Evolutionary conservation across 2,797 vertebrate genomes (phyloP).

Genomic region (Okamejei kenojei): DNA sequence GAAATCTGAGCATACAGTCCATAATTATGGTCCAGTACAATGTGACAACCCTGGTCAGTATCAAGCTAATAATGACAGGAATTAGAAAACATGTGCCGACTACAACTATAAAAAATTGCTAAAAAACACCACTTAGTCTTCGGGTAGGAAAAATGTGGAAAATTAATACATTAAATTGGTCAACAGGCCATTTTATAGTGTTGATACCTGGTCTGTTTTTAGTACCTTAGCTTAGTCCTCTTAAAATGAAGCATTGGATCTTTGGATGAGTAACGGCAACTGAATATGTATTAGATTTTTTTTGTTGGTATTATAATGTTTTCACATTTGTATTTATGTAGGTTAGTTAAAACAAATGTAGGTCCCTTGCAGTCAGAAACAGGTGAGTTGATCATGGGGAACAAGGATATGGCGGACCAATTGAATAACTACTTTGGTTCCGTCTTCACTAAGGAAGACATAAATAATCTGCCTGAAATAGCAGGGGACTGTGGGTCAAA

Average conservation of each 20-base stretch:
- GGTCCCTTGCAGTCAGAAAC: too few species aligned
- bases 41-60: not conserved
- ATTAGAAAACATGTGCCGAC: not conserved
- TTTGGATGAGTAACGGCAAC: not conserved
- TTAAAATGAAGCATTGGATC: not conserved
- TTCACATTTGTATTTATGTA: not conserved
- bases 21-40: not conserved
- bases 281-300: not conserved
- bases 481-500: too few species aligned
- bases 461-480: too few species aligned
- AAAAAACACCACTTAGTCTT: not conserved
- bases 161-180: not conserved
- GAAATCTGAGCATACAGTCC: not conserved
- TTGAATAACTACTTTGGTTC: too few species aligned
- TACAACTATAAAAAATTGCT: not conserved
- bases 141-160: not conserved
- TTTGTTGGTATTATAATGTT: not conserved
- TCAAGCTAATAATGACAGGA: too few species aligned
- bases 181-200: not conserved
- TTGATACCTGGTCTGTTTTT: not conserved
- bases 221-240: not conserved
- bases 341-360: too few species aligned
- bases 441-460: too few species aligned
- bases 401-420: too few species aligned
- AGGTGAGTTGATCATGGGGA: too few species aligned